phyloP scores from a whole-genome alignment of 1,140 invertebrate genomes.

The Melitaea cinxia region DNA sequence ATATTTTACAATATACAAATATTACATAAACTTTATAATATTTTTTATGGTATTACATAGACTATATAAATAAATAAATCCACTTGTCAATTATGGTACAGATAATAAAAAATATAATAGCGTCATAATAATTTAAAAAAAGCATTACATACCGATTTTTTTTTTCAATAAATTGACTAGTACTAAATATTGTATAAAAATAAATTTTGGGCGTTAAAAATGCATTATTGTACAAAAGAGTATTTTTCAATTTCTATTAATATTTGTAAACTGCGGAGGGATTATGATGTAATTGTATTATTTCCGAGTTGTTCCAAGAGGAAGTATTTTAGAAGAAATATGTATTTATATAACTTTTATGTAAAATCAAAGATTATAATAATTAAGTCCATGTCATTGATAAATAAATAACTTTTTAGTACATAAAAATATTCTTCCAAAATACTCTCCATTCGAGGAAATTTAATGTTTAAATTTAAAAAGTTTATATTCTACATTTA shows the following conservation, averaged over 20 bases:
- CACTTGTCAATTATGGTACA: constrained; percentile 12
- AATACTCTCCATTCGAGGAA: neutral
- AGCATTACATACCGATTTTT: constrained; percentile 44
- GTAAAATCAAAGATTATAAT: neutral
- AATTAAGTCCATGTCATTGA: neutral
- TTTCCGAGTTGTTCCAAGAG: neutral
- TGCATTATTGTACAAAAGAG: constrained; percentile 13
- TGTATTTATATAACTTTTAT: neutral
- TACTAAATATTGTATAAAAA: constrained; percentile 45
- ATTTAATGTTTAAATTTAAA: too few species aligned
- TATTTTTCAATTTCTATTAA: neutral
- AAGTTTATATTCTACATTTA: too few species aligned
- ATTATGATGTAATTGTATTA: neutral
- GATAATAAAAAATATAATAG: neutral
- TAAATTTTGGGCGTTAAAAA: constrained; percentile 12
- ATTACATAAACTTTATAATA: neutral
- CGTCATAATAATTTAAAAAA: constrained; percentile 45
- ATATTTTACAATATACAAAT: neutral
- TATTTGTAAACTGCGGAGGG: neutral
- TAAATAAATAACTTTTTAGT: neutral
- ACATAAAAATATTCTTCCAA: neutral
- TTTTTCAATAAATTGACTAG: constrained; percentile 54
- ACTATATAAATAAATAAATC: neutral
- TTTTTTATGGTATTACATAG: neutral
- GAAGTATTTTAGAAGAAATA: neutral